These are phyloP conservation scores for Nemapogon koenigi DNA, from an alignment of 2,888 invertebrate genomes.

Conservation along the genomic window DNA sequence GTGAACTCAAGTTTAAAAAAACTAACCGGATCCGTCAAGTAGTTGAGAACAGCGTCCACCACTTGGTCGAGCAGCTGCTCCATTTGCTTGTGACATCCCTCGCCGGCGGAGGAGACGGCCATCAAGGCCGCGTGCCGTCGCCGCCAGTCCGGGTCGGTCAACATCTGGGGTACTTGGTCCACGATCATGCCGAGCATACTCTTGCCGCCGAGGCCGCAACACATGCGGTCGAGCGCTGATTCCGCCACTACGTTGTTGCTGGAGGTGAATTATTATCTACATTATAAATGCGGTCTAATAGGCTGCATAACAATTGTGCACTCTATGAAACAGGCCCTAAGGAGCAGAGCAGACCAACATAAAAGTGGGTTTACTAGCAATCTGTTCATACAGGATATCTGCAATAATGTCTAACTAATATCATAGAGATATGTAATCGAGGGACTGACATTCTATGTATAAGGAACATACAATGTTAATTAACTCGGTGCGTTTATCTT, in stretches of 20 bases:
- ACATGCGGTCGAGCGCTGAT: slow-evolving; percentile 93
- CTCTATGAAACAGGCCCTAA: background rate
- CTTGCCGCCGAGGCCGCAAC: slow-evolving; percentile 95
- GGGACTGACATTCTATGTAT: slow-evolving; percentile 55
- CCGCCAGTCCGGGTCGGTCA: slow-evolving; percentile 83
- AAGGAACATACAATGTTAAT: slow-evolving; percentile 45
- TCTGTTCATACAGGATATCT: too few species aligned
- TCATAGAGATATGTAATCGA: slow-evolving; percentile 24
- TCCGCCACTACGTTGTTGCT: slow-evolving; percentile 96
- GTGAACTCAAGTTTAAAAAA: slow-evolving; percentile 6
- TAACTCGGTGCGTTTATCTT: slow-evolving; percentile 43
- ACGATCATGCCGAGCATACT: slow-evolving; percentile 91
- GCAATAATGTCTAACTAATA: too few species aligned
- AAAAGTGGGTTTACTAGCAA: too few species aligned
- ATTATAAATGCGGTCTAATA: too few species aligned
- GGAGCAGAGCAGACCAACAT: background rate
- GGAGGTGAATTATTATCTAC: slow-evolving; percentile 25
- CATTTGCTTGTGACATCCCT: slow-evolving; percentile 99
- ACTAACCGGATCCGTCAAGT: slow-evolving; percentile 81
- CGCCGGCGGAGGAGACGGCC: slow-evolving; percentile 98
- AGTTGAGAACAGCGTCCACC: slow-evolving; percentile 88
- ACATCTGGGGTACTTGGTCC: slow-evolving; percentile 84
- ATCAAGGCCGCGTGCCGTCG: slow-evolving; percentile 96
- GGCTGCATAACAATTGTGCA: background rate
- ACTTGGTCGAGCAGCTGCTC: slow-evolving; percentile 92